These are phyloP conservation scores for Orthosia gracilis DNA, from an alignment of 2,888 invertebrate species.

Conservation along the genomic window DNA sequence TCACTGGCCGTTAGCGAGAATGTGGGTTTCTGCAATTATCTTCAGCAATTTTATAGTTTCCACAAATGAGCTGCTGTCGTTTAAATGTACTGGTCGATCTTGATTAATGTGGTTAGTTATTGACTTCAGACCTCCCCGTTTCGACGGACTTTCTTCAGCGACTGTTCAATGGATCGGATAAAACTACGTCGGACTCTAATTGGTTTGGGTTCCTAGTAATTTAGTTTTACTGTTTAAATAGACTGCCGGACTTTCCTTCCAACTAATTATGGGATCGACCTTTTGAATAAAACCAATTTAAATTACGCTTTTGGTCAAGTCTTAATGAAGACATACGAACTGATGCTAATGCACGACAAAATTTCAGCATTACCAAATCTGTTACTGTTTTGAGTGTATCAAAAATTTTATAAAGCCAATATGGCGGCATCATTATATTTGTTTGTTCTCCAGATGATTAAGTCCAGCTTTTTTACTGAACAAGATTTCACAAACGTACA, in stretches of 20 bases:
- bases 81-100: constrained; percentile 53
- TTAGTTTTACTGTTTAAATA: constrained; percentile 42
- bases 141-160: constrained; percentile 49
- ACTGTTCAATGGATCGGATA: constrained; percentile 46
- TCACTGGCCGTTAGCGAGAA: constrained; percentile 37
- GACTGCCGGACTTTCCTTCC: constrained; percentile 5
- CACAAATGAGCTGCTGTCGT: constrained; percentile 55
- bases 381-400: background rate
- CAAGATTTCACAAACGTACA: constrained; percentile 50
- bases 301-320: background rate
- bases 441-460: constrained; percentile 15
- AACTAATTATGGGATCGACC: constrained; percentile 3
- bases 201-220: constrained; percentile 38
- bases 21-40: constrained; percentile 49
- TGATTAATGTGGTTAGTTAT: constrained; percentile 68
- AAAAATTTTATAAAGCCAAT: constrained; percentile 8
- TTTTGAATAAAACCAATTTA: constrained; percentile 22
- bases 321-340: background rate
- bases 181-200: constrained; percentile 39
- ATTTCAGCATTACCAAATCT: background rate
- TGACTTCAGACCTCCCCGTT: constrained; percentile 53
- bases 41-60: constrained; percentile 55
- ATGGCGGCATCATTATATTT: constrained; percentile 15
- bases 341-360: background rate
- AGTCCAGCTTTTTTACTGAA: constrained; percentile 41